Evolutionary conservation across 2,888 invertebrate species (phyloP).

Genomic region (Molorchus minor): DNA sequence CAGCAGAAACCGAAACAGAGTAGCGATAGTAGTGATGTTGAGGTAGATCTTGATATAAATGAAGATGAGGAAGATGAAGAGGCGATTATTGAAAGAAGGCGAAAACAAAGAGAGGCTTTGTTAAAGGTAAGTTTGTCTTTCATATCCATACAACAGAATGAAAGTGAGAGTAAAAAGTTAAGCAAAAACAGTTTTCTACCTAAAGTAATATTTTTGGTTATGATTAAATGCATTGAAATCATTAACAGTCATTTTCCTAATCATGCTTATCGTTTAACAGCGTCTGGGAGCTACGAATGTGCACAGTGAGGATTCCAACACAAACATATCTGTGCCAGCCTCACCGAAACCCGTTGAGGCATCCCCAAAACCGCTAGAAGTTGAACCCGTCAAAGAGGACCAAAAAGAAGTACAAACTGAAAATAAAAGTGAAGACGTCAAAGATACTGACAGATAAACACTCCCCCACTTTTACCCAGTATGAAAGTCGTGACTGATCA

Average conservation of each 20-base stretch:
- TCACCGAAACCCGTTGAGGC: conserved; percentile 33
- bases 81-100: conserved; percentile 86
- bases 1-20: conserved; percentile 76
- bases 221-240: conserved; percentile 10
- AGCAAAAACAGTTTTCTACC: background rate
- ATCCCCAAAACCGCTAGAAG: conserved; percentile 11
- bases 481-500: conserved; percentile 55
- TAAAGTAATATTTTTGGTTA: background rate
- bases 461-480: conserved; percentile 60
- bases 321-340: conserved; percentile 52
- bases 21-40: conserved; percentile 76
- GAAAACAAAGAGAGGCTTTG: conserved; percentile 88
- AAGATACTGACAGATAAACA: conserved; percentile 57
- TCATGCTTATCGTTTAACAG: conserved; percentile 52
- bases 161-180: background rate
- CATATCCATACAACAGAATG: too few relatives aligned
- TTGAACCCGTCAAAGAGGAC: conserved; percentile 26
- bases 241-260: background rate
- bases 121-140: conserved; percentile 71
- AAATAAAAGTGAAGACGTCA: conserved; percentile 30
- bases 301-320: conserved; percentile 68
- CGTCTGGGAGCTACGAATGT: conserved; percentile 66
- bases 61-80: conserved; percentile 93
- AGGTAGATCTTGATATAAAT: conserved; percentile 78
- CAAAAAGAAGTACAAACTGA: too few relatives aligned